Evolutionary conservation across 2,888 invertebrate genomes (phyloP), one percentile per base, ranked within the genome.

Genomic region (Adelphocoris suturalis): DNA sequence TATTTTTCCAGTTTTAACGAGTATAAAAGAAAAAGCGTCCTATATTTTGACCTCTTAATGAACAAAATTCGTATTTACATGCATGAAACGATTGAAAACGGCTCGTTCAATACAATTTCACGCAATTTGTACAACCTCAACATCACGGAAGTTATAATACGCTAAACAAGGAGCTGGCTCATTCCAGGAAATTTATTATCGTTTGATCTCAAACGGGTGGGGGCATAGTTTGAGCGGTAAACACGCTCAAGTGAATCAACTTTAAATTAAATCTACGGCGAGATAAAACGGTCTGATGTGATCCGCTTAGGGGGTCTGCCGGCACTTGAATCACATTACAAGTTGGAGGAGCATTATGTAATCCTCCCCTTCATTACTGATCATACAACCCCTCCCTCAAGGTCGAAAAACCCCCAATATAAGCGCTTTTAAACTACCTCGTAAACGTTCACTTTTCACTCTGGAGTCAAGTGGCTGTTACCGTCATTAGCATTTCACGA

Each of bases 401-500:
- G 76, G 75, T 23, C 76, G 13, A 48, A 86, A 68, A 86, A 86
- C 61, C 86, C 76, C 68, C 86, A 86, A 86, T 86, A 86, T 86
- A 86, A 86, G 86, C 86, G 86, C 75, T 86, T 86, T 86, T 86
- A 76, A 86, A 86, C 86, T 86, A 86, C 86, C 86, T 86, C 48
- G 86, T 76, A 86, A 85, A 86, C 86, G 86, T 86, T 75, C 75
- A 86, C 68, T 86, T 86, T 86, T 86, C 86, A 86, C 75, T 86
- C 75, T 68, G 11, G 86, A 86, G 86, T 86, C 86, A 75, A 86
- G 86, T 86, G 68, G 86, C 86, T 55, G 86, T 86, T 75, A 86
- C 46, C 68, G 19, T 37, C 75, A 86, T 86, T 86, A 75, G 86
- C 86, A 86, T 86, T 86, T 86, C 48, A 68, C 47, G 68, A 68